Evolutionary conservation across 2,797 vertebrate species (phyloP).

Genomic region (Leptodactylus fallax): DNA sequence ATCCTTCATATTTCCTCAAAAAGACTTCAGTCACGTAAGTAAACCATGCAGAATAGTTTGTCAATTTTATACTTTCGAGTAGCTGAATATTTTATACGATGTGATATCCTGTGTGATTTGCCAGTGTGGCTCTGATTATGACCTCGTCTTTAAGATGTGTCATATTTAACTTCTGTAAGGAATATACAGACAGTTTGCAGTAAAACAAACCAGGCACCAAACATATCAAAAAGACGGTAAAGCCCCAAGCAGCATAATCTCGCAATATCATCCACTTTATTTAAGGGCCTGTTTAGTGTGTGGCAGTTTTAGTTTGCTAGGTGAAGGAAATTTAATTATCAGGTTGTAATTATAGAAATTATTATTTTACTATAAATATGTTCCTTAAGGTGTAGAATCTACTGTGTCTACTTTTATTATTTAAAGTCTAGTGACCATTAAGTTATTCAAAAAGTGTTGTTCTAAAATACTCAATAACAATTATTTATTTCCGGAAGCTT

Average conservation of each 20-base stretch:
- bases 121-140: constrained; percentile 40
- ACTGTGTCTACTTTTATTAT: background rate
- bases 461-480: background rate
- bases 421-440: background rate
- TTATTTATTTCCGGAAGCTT: too few species aligned
- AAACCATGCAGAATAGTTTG: constrained; percentile 14
- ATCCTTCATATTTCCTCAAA: background rate
- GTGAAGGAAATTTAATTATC: background rate
- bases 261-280: constrained; percentile 1
- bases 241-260: constrained; percentile 15
- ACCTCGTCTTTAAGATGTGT: constrained; percentile 35
- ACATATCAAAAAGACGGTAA: constrained; percentile 17
- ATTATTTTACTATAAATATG: background rate
- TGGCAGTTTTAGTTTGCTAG: constrained; percentile 5
- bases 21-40: background rate
- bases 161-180: constrained; percentile 37
- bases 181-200: constrained; percentile 15
- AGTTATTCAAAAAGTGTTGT: background rate
- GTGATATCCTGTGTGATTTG: constrained; percentile 39
- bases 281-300: background rate
- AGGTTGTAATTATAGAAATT: background rate
- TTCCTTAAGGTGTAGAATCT: background rate
- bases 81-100: constrained; percentile 49
- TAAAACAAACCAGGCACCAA: constrained; percentile 35
- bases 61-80: constrained; percentile 5